Percentiles rank a stretch among this genome's conserved stretches.
Conservation (phyloP, 2,797 vertebrate species). For the Nothura maculosa region DNA sequence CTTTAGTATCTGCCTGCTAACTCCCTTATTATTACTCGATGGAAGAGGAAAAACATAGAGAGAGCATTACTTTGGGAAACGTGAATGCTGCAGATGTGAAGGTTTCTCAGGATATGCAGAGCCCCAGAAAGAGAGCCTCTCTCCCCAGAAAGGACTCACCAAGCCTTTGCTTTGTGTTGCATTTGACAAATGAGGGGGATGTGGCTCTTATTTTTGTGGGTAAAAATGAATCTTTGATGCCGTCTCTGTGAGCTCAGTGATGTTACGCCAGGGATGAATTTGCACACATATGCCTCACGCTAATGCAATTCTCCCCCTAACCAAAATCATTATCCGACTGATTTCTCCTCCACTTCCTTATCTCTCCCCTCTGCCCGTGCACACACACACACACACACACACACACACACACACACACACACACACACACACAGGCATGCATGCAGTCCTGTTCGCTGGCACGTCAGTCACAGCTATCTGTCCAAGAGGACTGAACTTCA, state of each 20-base stretch:
- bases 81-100: background rate
- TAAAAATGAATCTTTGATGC: background rate
- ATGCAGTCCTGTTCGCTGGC: background rate
- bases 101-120: slow-evolving; percentile 38
- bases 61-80: slow-evolving; percentile 46
- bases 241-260: background rate
- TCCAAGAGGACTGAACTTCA: background rate
- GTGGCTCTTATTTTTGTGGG: slow-evolving; percentile 52
- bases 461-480: background rate
- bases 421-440: background rate
- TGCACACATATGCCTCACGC: slow-evolving; percentile 36
- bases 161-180: slow-evolving; percentile 58
- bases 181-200: slow-evolving; percentile 52
- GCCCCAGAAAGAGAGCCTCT: background rate
- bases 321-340: slow-evolving; percentile 57
- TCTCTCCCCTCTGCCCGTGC: background rate
- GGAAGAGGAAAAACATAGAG: slow-evolving; percentile 35
- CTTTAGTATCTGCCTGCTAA: slow-evolving; percentile 71
- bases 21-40: slow-evolving; percentile 56
- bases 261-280: slow-evolving; percentile 27
- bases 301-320: slow-evolving; percentile 53
- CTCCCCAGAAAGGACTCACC: background rate
- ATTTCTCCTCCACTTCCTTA: slow-evolving; percentile 14
- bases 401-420: background rate
- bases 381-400: background rate